Base-by-base conservation (phyloP, 1,140 invertebrate genomes). In the Eumeta japonica region DNA sequence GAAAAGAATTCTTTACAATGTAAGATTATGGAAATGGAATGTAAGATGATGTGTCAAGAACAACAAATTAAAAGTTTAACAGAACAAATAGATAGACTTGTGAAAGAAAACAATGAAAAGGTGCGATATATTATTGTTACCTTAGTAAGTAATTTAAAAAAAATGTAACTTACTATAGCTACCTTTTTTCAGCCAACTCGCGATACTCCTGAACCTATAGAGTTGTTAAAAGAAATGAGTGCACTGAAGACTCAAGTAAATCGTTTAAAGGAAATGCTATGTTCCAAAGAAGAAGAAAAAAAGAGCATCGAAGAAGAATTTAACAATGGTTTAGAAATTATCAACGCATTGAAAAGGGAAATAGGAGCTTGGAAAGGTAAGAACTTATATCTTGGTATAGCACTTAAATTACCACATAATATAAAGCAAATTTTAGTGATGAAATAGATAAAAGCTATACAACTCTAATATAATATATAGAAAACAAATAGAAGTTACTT, bases 21-120 rank as follows among this genome's bases (percentile, higher is more conserved):
- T 45, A 68, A 66, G 52, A 37, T 74, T 38, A 63, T 70, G 43
- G 64, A 74, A 60, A 52, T 44, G 30, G 70, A 74, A 41, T 71
- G 66, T 39, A 62, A 62, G 53, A 45, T 59, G 14, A 61, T 70
- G 59, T 71, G 66, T 41, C 62, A 70, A 49, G 63, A 62, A 16
- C 59, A 71, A 42, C 66, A 74, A 53, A 71, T 74, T 13, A 65
- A 58, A 50, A 64, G 56, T 38, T 56, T 74, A 37, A 53, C 55
- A 0, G 11, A 35, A 16, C 62, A 74, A 56, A 55, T 71, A 28
- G 59, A 67, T 39, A 54, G 43, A 45, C 38, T 70, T 29, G 37
- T 71, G 16, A 56, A 63, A 39, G 50, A 62, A 39, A 52, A 55
- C 17, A 43, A 37, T 10, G 41, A 57, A 15, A 58, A 48, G 18